These are phyloP conservation scores for Ormia ochracea DNA, from an alignment of 2,888 invertebrate genomes.

Conservation along the genomic window DNA sequence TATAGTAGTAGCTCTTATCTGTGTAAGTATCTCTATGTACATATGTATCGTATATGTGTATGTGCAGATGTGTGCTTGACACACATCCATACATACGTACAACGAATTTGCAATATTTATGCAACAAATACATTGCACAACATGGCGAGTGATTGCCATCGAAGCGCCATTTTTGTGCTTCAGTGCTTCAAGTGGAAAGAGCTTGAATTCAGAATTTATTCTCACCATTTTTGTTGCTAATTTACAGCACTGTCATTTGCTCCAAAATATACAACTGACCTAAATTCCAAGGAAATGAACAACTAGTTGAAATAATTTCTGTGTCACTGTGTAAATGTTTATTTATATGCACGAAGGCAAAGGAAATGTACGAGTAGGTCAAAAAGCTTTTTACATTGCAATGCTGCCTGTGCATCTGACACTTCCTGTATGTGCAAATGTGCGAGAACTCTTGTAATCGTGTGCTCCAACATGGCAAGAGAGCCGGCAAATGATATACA, in stretches of 20 bases:
- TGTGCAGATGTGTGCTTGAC: too few relatives aligned
- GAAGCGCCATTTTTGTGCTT: background rate
- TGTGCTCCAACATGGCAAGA: slow-evolving; percentile 8
- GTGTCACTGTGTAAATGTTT: background rate
- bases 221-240: background rate
- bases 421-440: slow-evolving; percentile 27
- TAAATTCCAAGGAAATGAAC: slow-evolving; percentile 7
- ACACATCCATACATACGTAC: too few relatives aligned
- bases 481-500: slow-evolving; percentile 12
- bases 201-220: slow-evolving; percentile 21
- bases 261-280: slow-evolving; percentile 15
- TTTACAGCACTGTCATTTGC: background rate
- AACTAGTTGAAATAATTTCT: slow-evolving; percentile 1
- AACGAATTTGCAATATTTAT: background rate
- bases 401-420: background rate
- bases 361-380: slow-evolving; percentile 32
- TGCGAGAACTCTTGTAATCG: background rate
- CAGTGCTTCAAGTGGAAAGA: slow-evolving; percentile 9
- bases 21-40: background rate
- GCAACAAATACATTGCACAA: background rate
- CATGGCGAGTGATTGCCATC: background rate
- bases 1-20: background rate
- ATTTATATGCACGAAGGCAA: background rate
- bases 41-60: too few relatives aligned
- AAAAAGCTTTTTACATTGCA: slow-evolving; percentile 36